Evolutionary conservation across 2,113 vertebrate species (phyloP), one percentile per base, ranked within the genome.

Genomic region (Echinops telfairi): DNA sequence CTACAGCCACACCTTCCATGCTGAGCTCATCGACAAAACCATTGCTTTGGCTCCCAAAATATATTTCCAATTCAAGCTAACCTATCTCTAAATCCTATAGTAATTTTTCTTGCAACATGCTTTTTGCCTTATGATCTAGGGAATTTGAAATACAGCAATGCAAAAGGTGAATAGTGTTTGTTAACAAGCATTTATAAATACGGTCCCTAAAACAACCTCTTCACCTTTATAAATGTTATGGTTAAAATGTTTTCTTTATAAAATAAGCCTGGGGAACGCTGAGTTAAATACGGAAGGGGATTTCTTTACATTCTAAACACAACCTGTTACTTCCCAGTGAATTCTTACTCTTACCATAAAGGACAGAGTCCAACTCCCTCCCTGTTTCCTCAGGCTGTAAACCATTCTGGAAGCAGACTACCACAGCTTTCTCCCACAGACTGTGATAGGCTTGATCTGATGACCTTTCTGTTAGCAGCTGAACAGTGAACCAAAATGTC

Each of bases 161-260:
- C 25, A 83, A 87, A 90, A 86, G 36, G 31, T 66, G 2, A 85
- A 76, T 36, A 83, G 3, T 27, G 2, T 6, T 62, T 0, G 68
- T 36, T 79, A 93, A 89, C 40, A 0, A 68, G 6, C 1, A 62
- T 75, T 89, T 73, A n/a, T 73, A 73, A 70, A 16, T 73, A 4
- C 3, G 0, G 70, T 81, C 6, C 36, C 66, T 92, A 58, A 60
- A 88, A 8, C 9, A 60, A 68, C 14, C 31, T 53, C 9, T 73
- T 86, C 20, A 83, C 12, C 1, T 76, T 77, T 73, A 80, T 64
- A 90, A 12, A 57, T 84, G 6, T 2, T 86, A 40, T 40, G 17
- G 3, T 86, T 88, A 29, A 83, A 70, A 64, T 29, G 20, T 38
- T 93, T 43, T 60, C 20, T 43, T 94, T 87, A 60, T 83, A 43